These are phyloP conservation scores for Temnothorax rugatulus DNA, from an alignment of 2,888 invertebrate species.

Conservation along the genomic window DNA sequence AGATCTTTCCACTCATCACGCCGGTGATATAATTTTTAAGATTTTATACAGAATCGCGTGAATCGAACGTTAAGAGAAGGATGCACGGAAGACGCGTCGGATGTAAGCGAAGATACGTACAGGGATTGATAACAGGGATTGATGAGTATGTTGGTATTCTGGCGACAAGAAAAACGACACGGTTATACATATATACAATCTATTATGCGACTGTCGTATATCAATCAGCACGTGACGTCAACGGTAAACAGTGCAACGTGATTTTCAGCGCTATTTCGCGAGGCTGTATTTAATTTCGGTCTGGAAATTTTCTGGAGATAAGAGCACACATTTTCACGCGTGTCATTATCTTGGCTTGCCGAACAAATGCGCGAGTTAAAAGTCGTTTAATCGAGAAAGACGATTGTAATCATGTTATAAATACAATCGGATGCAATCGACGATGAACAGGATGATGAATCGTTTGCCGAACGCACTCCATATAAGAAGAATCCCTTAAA, in stretches of 20 bases:
- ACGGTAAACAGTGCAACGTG: constrained; percentile 49
- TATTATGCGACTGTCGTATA: constrained; percentile 65
- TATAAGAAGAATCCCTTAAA: neutral
- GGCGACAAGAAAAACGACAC: constrained; percentile 53
- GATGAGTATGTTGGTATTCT: neutral
- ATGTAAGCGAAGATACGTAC: neutral
- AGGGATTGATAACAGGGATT: too few species aligned
- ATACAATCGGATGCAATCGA: neutral
- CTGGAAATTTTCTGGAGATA: constrained; percentile 29
- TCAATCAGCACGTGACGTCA: constrained; percentile 61
- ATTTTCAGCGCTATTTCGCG: constrained; percentile 5
- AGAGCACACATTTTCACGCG: constrained; percentile 17
- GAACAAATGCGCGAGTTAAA: neutral
- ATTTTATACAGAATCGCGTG: neutral
- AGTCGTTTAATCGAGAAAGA: neutral
- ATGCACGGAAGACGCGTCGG: neutral
- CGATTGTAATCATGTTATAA: neutral
- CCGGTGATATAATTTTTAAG: constrained; percentile 20
- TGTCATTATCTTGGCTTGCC: neutral
- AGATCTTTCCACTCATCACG: neutral
- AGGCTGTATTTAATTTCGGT: constrained; percentile 40
- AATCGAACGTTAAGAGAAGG: neutral
- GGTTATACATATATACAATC: constrained; percentile 51
- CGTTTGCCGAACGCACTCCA: too few species aligned
- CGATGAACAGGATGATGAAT: neutral